Conservation (phyloP, 2,888 invertebrate species). For the Rotaria magnacalcarata region DNA sequence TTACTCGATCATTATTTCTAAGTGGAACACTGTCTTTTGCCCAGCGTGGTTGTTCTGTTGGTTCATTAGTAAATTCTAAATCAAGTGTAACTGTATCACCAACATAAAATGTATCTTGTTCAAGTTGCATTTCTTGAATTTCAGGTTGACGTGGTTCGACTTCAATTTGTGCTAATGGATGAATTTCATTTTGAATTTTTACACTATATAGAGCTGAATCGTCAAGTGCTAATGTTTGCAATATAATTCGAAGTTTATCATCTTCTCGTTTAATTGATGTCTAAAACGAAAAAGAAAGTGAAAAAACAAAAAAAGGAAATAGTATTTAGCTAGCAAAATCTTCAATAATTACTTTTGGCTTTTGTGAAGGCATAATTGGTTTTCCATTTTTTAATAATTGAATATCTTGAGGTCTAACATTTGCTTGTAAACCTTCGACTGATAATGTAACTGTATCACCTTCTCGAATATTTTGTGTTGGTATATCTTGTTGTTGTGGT, state of each 20-base stretch:
- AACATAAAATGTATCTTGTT: slow-evolving; percentile 27
- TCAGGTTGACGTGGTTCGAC: slow-evolving; percentile 15
- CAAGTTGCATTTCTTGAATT: slow-evolving; percentile 27
- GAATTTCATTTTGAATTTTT: slow-evolving; percentile 9
- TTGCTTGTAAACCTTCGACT: slow-evolving; percentile 5
- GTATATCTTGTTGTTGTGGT: not conserved
- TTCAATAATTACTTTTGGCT: not conserved
- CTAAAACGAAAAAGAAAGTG: not conserved
- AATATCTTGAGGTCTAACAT: slow-evolving; percentile 16
- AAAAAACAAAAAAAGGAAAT: no score
- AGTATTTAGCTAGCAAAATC: no score
- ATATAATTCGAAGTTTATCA: slow-evolving; percentile 24
- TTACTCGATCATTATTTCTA: not conserved
- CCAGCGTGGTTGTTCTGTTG: not conserved
- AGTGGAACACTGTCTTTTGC: not conserved
- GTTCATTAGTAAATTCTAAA: slow-evolving; percentile 35
- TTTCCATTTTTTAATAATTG: slow-evolving; percentile 28
- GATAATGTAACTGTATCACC: slow-evolving; percentile 31
- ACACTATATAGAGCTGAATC: slow-evolving; percentile 15
- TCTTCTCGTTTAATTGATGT: slow-evolving; percentile 16
- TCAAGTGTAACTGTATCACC: slow-evolving; percentile 30
- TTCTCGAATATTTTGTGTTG: slow-evolving; percentile 9
- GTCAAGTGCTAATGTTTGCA: slow-evolving; percentile 25
- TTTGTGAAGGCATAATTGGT: not conserved
- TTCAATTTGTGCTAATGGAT: slow-evolving; percentile 20